Percentiles rank a stretch among this genome's conserved stretches.
Evolutionary conservation across 2,113 vertebrate species (phyloP).

Genomic region (Etheostoma spectabile): DNA sequence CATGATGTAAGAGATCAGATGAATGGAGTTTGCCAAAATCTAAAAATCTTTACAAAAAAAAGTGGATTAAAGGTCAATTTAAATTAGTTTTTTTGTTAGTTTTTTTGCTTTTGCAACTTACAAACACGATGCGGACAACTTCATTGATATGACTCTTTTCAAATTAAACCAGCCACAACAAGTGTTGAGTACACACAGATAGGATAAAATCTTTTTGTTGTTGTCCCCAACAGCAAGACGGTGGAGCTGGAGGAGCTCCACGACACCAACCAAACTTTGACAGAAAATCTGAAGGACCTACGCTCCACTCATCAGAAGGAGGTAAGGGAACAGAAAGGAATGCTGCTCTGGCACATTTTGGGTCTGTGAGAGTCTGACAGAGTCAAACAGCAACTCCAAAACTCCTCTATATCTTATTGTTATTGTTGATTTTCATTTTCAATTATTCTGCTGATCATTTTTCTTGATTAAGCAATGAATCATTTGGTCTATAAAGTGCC

Average conservation of each 20-base stretch:
- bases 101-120: background rate
- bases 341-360: background rate
- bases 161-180: background rate
- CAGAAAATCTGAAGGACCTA: conserved; percentile 54
- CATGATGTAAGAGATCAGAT: background rate
- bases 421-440: background rate
- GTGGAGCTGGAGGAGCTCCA: conserved; percentile 69
- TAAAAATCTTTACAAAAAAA: background rate
- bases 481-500: background rate
- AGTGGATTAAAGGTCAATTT: background rate
- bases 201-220: background rate
- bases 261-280: conserved; percentile 49
- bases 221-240: conserved; percentile 69
- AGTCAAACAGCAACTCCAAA: background rate
- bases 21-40: background rate
- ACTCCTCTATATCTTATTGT: too few species aligned
- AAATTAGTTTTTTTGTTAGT: background rate
- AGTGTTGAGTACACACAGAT: background rate
- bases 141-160: too few species aligned
- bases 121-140: background rate
- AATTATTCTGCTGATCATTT: background rate
- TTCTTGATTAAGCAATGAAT: too few species aligned
- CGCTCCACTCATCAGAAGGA: conserved; percentile 56
- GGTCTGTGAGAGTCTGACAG: background rate
- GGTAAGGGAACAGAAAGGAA: conserved; percentile 31